Base-by-base conservation (phyloP, 2,113 vertebrate genomes). In the Fulica atra region DNA sequence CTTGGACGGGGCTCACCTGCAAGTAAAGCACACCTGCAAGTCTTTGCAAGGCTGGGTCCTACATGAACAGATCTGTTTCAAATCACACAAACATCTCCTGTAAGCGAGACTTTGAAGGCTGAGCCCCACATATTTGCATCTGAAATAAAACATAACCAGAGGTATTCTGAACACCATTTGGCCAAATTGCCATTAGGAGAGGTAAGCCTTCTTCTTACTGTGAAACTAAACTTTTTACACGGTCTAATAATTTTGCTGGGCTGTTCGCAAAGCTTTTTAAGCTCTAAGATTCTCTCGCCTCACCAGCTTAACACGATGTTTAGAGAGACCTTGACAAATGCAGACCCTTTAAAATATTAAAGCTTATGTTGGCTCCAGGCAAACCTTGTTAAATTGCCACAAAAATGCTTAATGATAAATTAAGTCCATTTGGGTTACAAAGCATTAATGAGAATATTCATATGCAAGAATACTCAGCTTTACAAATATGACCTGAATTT, bases 281-380 rank as follows among this genome's bases (percentile, higher is more conserved):
- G 59, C 59, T 81, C 33, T 44, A 94, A 95, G 42, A 73, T 70
- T 88, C 54, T 81, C 57, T 84, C 73, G 93, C 79, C 87, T 70
- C 88, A 90, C 33, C 73, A 51, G 7, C 87, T 94, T 91, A 94
- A 94, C 88, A 44, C 5, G 16, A 54, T 76, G 61, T 64, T 96
- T 87, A 86, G 91, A 79, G 33, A 79, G 54, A 92, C 57, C 93
- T 50, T 95, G 77, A 88, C 77, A 96, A 96, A 96, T 71, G 88
- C 60, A 82, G 70, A 81, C 69, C 85, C 48, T 96, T 92, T 97
- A 96, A 98, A 98, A 96, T 89, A 96, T 97, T 95, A 89, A 97
- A 96, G 87, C 36, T 95, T 78, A 78, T 82, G 86, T 36, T 81
- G 81, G 81, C 82, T 96, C 38, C 71, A 92, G 91, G 88, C 86